A percentile compares a stretch with the other conserved stretches of the same genome.
Evolutionary conservation across 2,888 invertebrate genomes (phyloP).

Genomic region (Mantis religiosa): DNA sequence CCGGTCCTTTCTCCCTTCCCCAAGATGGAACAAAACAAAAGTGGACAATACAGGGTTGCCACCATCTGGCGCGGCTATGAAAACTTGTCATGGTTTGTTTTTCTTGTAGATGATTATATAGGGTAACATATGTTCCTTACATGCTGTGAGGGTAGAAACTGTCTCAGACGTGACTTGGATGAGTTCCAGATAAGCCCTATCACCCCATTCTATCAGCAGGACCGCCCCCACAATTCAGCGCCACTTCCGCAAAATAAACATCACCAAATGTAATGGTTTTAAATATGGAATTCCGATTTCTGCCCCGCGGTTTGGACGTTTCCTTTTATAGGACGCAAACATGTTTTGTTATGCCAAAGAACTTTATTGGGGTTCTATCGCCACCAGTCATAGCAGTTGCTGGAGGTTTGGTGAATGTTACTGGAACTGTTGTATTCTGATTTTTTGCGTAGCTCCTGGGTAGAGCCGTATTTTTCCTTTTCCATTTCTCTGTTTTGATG

Average conservation of each 20-base stretch:
- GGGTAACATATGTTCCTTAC: constrained; percentile 4
- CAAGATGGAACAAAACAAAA: constrained; percentile 1
- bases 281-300: background rate
- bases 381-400: no score
- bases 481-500: background rate
- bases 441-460: background rate
- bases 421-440: background rate
- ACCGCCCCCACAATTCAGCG: background rate
- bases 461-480: background rate
- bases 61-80: constrained; percentile 5
- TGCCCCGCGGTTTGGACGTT: background rate
- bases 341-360: background rate
- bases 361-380: background rate
- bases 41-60: constrained; percentile 4
- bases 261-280: background rate
- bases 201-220: background rate
- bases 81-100: constrained; percentile 5
- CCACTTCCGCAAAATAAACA: background rate
- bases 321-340: background rate
- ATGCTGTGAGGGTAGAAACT: background rate
- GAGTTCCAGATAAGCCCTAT: background rate
- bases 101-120: constrained; percentile 4
- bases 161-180: constrained; percentile 3
- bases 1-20: background rate
- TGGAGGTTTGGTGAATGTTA: background rate